Evolutionary conservation across 2,113 vertebrate species (phyloP).

Genomic region (Lagopus muta): DNA sequence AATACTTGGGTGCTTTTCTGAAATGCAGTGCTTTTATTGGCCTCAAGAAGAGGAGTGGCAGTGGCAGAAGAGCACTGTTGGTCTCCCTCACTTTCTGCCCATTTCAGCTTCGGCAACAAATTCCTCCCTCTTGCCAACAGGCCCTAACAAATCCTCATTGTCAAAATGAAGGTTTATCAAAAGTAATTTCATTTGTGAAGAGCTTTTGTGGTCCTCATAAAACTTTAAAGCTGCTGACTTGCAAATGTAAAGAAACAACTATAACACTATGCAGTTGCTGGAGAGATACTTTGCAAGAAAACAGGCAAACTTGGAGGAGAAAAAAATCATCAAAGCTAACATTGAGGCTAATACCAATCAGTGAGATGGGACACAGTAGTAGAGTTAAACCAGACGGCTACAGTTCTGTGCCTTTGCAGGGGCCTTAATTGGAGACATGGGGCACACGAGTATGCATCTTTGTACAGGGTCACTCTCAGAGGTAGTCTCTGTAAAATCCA

Average conservation of each 20-base stretch:
- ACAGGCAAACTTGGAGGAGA: background rate
- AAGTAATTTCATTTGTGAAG: constrained; percentile 79
- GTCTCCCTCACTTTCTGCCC: constrained; percentile 58
- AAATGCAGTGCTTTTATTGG: constrained; percentile 29
- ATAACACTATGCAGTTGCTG: constrained; percentile 49
- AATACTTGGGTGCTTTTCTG: background rate
- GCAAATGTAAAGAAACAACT: constrained; percentile 15
- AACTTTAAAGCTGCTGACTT: constrained; percentile 77
- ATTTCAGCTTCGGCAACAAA: constrained; percentile 68
- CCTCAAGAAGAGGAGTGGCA: background rate
- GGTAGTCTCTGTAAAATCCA: constrained; percentile 3
- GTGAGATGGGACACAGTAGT: constrained; percentile 78
- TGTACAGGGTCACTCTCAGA: background rate
- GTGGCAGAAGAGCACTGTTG: background rate
- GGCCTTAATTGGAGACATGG: background rate
- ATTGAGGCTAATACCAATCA: constrained; percentile 73
- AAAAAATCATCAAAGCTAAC: constrained; percentile 52
- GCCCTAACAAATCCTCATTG: constrained; percentile 76
- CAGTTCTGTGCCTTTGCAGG: constrained; percentile 58
- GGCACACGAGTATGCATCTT: background rate
- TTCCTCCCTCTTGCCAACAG: constrained; percentile 71
- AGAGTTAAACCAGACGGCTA: constrained; percentile 88
- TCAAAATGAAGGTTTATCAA: constrained; percentile 75
- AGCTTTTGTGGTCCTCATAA: constrained; percentile 80
- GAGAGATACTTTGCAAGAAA: constrained; percentile 47